Evolutionary conservation across 2,888 invertebrate species (phyloP), one percentile per base, ranked within the genome.

Genomic region (Chaitophorus viminalis): DNA sequence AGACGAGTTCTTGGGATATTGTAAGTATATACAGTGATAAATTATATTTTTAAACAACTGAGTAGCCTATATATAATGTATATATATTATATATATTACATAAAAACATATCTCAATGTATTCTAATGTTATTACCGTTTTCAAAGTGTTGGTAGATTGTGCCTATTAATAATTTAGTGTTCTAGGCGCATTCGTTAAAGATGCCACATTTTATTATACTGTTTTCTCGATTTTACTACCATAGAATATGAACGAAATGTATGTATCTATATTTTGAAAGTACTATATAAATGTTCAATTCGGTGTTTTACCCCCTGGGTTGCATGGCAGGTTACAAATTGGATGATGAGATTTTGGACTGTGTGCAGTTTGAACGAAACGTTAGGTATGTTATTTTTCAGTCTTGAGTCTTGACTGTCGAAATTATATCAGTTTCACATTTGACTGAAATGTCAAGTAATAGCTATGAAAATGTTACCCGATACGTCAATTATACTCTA

Each of bases 251-350:
- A 29, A 54, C 31, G 17, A 36, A n/a, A 75, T 46, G 2, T 3
- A 36, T 74, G 60, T 36, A 76, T 31, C 70, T 83, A 29, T 21
- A 25, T 85, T 14, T 65, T 65, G 39, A 77, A 65, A 85, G 25
- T 33, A 82, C 39, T 54, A 33, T 46, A 60, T 36, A 39, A 36
- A 68, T 52, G 87, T 81, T 60, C 39, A 46, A 81, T 81, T 65
- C 65, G 18, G 81, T 74, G 72, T 81, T 87, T 87, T 81, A 75
- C 87, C 87, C 79, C 81, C 87, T 31, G 81, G 74, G 87, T 81
- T n/a, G 81, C 81, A 17, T 87, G 33, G 60, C 87, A 81, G 87
- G 81, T 87, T 65, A 87, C 87, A 87, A 87, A 87, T 87, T 87
- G 75, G 46, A 87, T 39, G 87, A 87, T 81, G 87, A 87, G 81